phyloP scores from a whole-genome alignment of 2,797 vertebrate species.

The Serranus cabrilla region DNA sequence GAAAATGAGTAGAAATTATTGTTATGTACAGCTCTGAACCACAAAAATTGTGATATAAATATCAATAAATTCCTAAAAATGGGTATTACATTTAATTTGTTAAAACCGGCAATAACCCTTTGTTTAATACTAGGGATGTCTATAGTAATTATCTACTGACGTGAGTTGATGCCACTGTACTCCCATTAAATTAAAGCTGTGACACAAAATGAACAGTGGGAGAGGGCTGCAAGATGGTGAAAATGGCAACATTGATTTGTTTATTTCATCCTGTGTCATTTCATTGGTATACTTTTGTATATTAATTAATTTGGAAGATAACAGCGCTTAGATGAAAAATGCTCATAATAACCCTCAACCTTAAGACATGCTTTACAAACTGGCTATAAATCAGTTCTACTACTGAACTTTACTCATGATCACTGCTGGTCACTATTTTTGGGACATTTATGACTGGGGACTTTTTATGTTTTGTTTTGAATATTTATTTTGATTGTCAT shows the following conservation, averaged over 20 bases:
- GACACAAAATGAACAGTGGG: not conserved
- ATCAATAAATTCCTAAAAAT: not conserved
- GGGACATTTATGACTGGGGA: too few relatives aligned
- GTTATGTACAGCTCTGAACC: too few relatives aligned
- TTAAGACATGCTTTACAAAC: not conserved
- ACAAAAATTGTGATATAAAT: not conserved
- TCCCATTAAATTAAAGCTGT: not conserved
- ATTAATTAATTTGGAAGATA: not conserved
- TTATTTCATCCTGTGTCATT: not conserved
- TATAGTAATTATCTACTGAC: not conserved
- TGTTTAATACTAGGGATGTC: not conserved
- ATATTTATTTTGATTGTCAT: not conserved
- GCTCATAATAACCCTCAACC: not conserved
- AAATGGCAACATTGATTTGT: not conserved
- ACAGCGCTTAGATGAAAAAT: not conserved
- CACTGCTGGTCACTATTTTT: too few relatives aligned
- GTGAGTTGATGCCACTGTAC: too few relatives aligned
- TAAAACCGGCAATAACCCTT: not conserved
- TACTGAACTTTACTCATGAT: not conserved
- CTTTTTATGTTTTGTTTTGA: too few relatives aligned
- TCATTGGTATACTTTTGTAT: not conserved
- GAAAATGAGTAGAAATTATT: not conserved
- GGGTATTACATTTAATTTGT: not conserved
- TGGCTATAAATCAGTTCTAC: not conserved
- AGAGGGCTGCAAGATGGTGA: not conserved